Evolutionary conservation across 2,888 invertebrate genomes (phyloP).

Genomic region (Catotricha subobsoleta): DNA sequence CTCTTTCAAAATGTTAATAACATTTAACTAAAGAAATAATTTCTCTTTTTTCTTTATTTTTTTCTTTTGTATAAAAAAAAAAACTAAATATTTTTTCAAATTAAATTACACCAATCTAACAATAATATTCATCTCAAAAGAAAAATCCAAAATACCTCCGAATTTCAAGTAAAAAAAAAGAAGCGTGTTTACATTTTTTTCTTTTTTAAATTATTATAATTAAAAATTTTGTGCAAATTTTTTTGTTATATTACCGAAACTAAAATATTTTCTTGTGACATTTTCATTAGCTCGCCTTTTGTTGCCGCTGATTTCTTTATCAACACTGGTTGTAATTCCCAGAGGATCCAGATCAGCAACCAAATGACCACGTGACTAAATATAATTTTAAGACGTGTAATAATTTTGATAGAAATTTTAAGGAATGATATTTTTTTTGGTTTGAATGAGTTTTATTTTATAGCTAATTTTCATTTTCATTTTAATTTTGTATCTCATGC

Average conservation of each 20-base stretch:
- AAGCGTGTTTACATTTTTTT: background rate
- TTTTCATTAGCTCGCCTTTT: slow-evolving; percentile 29
- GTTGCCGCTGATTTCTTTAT: slow-evolving; percentile 18
- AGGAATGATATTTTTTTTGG: no score
- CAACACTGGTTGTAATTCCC: slow-evolving; percentile 34
- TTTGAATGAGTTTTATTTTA: no score
- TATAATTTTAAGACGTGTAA: background rate
- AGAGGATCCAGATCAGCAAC: slow-evolving; percentile 70
- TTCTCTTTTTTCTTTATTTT: no score
- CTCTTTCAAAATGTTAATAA: no score
- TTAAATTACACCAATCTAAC: no score
- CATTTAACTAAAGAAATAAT: no score
- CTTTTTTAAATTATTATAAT: background rate
- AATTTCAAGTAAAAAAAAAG: slow-evolving; percentile 9
- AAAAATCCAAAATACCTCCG: slow-evolving; percentile 9
- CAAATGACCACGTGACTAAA: slow-evolving; percentile 65
- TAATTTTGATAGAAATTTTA: no score
- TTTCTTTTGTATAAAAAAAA: no score
- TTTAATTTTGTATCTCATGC: no score
- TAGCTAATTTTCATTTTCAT: no score
- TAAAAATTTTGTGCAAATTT: background rate
- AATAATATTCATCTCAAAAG: no score
- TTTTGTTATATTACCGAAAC: slow-evolving; percentile 11
- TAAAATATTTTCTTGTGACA: slow-evolving; percentile 13
- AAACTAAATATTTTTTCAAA: no score